These are phyloP conservation scores for Pseudotriccus pelzelni DNA, from an alignment of 2,797 vertebrate species.

Conservation along the genomic window DNA sequence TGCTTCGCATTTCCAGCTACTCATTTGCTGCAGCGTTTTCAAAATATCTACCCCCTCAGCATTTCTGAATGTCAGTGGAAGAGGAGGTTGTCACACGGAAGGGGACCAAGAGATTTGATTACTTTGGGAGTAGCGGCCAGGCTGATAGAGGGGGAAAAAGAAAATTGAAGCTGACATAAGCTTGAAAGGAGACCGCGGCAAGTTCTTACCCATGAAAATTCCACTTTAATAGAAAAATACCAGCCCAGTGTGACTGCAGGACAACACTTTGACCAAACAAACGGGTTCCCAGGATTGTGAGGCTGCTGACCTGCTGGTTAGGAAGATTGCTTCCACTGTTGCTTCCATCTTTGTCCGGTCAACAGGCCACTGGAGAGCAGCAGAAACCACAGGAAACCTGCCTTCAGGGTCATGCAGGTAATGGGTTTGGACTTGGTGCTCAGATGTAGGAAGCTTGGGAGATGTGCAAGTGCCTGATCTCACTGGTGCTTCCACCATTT, in stretches of 20 bases:
- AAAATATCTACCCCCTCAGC: neutral
- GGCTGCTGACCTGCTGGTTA: neutral
- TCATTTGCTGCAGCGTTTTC: neutral
- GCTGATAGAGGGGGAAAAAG: neutral
- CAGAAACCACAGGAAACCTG: neutral
- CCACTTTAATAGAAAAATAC: neutral
- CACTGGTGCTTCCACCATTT: neutral
- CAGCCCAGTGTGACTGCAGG: neutral
- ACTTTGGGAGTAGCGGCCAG: neutral
- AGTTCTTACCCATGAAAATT: neutral
- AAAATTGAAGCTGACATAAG: neutral
- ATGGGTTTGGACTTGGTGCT: neutral
- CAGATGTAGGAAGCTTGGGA: neutral
- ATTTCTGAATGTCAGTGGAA: neutral
- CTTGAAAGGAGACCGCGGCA: neutral
- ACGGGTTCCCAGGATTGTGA: neutral
- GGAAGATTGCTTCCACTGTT: neutral
- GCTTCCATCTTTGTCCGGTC: rapidly evolving
- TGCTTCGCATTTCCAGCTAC: neutral
- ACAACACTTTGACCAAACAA: neutral
- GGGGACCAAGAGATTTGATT: neutral
- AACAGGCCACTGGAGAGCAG: neutral
- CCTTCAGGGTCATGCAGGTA: neutral
- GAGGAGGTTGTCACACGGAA: neutral
- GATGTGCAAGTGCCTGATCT: neutral